Percentiles rank a stretch among this genome's conserved stretches.
phyloP scores from a whole-genome alignment of 2,888 invertebrate genomes.

The Adelognathus sp. region DNA sequence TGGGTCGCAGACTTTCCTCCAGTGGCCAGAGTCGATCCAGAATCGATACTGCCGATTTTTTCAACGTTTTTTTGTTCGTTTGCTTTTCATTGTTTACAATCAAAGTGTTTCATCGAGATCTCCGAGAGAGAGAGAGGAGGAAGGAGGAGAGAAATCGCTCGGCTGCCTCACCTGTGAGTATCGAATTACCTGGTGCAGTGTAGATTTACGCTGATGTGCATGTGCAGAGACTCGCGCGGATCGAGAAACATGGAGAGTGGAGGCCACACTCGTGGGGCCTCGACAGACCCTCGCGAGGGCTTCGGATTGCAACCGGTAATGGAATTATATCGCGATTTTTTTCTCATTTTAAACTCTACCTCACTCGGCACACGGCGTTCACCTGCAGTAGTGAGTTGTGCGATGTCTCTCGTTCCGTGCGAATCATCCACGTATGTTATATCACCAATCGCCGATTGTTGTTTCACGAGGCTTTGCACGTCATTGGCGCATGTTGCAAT shows the following conservation, averaged over 20 bases:
- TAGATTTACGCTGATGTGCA: background rate
- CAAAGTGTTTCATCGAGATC: background rate
- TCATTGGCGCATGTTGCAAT: background rate
- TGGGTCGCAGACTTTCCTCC: background rate
- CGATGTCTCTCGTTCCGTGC: slow-evolving; percentile 24
- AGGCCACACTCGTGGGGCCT: slow-evolving; percentile 23
- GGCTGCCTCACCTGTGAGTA: slow-evolving; percentile 10
- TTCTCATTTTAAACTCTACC: slow-evolving; percentile 23
- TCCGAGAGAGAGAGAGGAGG: background rate
- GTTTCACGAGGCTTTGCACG: background rate
- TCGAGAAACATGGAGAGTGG: slow-evolving; percentile 12
- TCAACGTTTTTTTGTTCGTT: no score
- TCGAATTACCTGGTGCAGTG: slow-evolving; percentile 7
- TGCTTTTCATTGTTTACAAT: background rate
- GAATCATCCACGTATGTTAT: slow-evolving; percentile 28
- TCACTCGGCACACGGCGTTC: slow-evolving; percentile 21
- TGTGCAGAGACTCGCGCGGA: background rate
- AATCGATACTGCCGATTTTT: no score
- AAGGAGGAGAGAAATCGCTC: background rate
- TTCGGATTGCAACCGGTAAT: slow-evolving; percentile 79
- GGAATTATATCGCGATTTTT: slow-evolving; percentile 71
- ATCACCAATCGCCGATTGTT: background rate
- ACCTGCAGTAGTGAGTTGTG: slow-evolving; percentile 12
- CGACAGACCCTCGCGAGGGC: slow-evolving; percentile 65
- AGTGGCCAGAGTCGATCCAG: background rate